phyloP scores from a whole-genome alignment of 1,140 invertebrate genomes.

The Ylistrum balloti region DNA sequence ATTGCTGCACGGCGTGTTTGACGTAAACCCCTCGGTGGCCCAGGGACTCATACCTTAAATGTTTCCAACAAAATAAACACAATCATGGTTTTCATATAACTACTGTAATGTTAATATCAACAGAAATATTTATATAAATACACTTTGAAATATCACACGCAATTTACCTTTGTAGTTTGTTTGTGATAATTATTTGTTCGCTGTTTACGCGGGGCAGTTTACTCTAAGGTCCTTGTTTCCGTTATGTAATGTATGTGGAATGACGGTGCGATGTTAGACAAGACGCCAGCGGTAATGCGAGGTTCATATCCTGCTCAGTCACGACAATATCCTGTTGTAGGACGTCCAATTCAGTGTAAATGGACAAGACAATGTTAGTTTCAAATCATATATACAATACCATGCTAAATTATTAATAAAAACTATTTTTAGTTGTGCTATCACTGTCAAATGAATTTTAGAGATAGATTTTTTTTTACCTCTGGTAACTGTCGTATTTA shows the following conservation, averaged over 20 bases:
- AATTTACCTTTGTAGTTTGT: background rate
- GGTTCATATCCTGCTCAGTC: background rate
- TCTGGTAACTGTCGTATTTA: no score
- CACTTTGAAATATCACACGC: slow-evolving; percentile 31
- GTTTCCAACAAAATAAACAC: background rate
- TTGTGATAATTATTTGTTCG: background rate
- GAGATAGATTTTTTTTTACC: no score
- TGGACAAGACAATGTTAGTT: no score
- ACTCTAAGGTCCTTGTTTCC: background rate
- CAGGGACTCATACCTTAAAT: background rate
- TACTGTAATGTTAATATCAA: background rate
- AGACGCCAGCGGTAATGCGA: background rate
- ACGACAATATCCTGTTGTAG: background rate
- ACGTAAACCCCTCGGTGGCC: background rate
- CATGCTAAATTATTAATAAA: no score
- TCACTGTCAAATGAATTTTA: no score
- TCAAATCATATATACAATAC: no score
- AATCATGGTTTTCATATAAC: background rate
- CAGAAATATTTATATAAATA: slow-evolving; percentile 40
- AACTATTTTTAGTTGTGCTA: no score
- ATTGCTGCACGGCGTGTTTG: background rate
- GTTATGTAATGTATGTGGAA: slow-evolving; percentile 1
- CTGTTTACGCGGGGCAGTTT: background rate
- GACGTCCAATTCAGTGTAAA: background rate
- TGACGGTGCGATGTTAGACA: background rate